phyloP scores from a whole-genome alignment of 1,140 invertebrate genomes.

The Drosophila nikananu region DNA sequence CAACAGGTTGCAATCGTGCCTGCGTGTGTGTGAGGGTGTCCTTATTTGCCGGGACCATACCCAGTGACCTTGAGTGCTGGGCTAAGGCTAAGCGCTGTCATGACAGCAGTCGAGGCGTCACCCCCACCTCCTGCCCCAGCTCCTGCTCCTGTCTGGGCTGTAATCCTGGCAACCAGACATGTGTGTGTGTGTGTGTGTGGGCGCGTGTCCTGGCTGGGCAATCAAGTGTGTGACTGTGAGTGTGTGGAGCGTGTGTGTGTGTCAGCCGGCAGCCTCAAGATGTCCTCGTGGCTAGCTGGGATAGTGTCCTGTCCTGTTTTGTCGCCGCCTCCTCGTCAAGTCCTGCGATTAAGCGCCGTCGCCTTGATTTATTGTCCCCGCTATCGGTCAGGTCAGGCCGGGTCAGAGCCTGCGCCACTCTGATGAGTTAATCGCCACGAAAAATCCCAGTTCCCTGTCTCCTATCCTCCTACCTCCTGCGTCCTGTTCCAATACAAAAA shows the following conservation, averaged over 20 bases:
- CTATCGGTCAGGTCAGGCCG: conserved; percentile 20
- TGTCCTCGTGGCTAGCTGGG: background rate
- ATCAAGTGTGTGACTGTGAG: conserved; percentile 18
- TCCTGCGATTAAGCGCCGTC: conserved; percentile 17
- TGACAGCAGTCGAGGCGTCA: conserved; percentile 57
- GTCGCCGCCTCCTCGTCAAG: conserved; percentile 2
- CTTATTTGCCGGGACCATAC: conserved; percentile 16
- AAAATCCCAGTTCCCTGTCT: background rate
- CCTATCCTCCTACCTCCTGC: background rate
- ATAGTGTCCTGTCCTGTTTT: conserved; percentile 16
- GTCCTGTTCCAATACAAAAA: background rate
- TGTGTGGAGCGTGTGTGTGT: background rate
- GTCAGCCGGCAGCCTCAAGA: conserved; percentile 11
- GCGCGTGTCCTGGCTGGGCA: conserved; percentile 18
- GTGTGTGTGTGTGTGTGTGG: conserved; percentile 14
- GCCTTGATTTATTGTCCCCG: conserved; percentile 34
- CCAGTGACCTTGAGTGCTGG: conserved; percentile 62
- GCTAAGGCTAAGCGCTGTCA: conserved; percentile 72
- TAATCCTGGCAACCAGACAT: conserved; percentile 61
- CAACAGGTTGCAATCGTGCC: conserved; percentile 65
- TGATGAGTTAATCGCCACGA: conserved; percentile 42
- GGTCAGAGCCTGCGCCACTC: conserved; percentile 3
- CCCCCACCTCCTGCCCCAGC: background rate
- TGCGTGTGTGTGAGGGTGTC: conserved; percentile 10
- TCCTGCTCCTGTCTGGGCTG: conserved; percentile 8